phyloP scores from a whole-genome alignment of 35 echinoderm and acorn worm species.

The Nesometra sesokonis region DNA sequence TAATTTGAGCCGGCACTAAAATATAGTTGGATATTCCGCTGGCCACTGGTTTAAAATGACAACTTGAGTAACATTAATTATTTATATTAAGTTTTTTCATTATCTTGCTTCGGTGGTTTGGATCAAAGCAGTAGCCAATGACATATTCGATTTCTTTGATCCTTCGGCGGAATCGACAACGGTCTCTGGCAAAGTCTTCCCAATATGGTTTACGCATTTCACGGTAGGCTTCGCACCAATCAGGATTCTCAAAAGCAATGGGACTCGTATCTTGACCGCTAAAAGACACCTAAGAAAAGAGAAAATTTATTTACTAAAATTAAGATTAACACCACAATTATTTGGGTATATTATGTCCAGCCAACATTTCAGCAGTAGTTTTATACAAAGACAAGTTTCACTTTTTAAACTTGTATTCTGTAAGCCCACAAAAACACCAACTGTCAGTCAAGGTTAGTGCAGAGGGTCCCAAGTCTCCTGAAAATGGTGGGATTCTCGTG shows the following conservation, averaged over 20 bases:
- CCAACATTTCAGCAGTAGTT: no score
- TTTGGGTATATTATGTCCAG: no score
- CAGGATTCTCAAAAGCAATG: conserved; percentile 9
- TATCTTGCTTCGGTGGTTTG: conserved; percentile 34
- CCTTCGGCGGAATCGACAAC: conserved; percentile 38
- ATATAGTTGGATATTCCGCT: no score
- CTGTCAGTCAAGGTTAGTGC: no score
- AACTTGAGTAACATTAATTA: background rate
- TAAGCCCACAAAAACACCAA: no score
- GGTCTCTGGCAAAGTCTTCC: conserved; percentile 35
- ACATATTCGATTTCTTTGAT: conserved; percentile 1
- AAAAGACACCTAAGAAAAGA: conserved; percentile 44
- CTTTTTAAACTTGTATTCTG: no score
- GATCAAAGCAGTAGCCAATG: conserved; percentile 26
- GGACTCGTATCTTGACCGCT: background rate
- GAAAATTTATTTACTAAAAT: background rate
- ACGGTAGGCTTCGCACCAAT: conserved; percentile 19
- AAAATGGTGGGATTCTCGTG: no score
- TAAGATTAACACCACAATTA: background rate
- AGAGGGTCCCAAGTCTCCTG: no score
- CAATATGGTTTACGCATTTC: conserved; percentile 31
- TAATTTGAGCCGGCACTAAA: no score
- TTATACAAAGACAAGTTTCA: no score
- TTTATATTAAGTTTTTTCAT: background rate
- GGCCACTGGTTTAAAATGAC: no score